Percentiles rank a stretch among this genome's conserved stretches.
Evolutionary conservation across 1,140 invertebrate species (phyloP).

Genomic region (Bombus fervidus): DNA sequence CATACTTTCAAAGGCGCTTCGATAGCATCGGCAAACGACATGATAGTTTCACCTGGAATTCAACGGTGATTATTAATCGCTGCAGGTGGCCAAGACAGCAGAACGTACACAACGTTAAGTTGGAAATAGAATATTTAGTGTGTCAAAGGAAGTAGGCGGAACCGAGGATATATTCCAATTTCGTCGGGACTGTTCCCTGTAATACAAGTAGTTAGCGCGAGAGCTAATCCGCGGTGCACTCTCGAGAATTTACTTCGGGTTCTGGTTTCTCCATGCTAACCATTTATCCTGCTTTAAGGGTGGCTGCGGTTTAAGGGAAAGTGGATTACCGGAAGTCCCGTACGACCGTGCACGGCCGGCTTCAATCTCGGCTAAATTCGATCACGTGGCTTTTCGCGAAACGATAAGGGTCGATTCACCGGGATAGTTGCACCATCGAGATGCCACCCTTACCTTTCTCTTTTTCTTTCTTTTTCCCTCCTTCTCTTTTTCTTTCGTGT

Average conservation of each 20-base stretch:
- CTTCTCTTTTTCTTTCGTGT: neutral
- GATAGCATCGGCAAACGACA: no score
- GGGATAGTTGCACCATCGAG: constrained; percentile 17
- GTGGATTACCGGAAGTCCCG: constrained; percentile 74
- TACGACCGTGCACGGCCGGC: constrained; percentile 63
- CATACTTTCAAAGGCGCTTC: neutral
- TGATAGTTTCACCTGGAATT: neutral
- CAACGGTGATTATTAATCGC: constrained; percentile 11
- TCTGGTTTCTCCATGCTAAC: constrained; percentile 67
- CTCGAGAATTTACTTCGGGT: constrained; percentile 67
- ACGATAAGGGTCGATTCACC: constrained; percentile 65
- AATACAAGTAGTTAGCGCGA: constrained; percentile 65
- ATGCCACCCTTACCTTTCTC: neutral
- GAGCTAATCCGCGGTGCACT: constrained; percentile 65
- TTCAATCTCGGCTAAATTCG: constrained; percentile 70
- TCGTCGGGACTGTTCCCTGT: constrained; percentile 60
- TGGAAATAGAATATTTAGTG: constrained; percentile 54
- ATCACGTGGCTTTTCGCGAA: constrained; percentile 66
- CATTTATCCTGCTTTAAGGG: constrained; percentile 70
- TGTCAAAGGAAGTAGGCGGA: constrained; percentile 51
- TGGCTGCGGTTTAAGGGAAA: constrained; percentile 71
- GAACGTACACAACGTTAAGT: constrained; percentile 23
- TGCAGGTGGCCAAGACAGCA: neutral
- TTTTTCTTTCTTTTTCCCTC: no score
- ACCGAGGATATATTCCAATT: constrained; percentile 64